Evolutionary conservation across 2,888 invertebrate species (phyloP).

Genomic region (Nephrocerus scutellatus): DNA sequence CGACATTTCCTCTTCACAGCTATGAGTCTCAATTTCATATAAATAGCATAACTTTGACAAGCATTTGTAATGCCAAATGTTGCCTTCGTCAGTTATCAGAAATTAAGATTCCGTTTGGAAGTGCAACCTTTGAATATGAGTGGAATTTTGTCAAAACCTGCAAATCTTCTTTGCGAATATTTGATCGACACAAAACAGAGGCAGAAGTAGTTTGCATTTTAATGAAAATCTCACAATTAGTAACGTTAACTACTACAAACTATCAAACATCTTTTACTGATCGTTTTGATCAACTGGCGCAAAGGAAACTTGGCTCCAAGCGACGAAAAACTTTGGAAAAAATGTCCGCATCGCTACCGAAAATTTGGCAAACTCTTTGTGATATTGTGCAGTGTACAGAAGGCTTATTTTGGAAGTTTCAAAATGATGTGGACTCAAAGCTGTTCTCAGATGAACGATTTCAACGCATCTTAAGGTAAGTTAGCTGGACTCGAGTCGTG

Average conservation of each 20-base stretch:
- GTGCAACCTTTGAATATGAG: not conserved
- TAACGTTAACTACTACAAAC: constrained; percentile 25
- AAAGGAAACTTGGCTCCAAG: constrained; percentile 30
- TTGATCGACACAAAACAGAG: constrained; percentile 32
- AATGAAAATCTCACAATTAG: constrained; percentile 26
- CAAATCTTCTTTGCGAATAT: constrained; percentile 23
- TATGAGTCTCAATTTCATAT: constrained; percentile 32
- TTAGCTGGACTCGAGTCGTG: no score
- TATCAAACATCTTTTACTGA: constrained; percentile 25
- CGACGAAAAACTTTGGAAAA: constrained; percentile 31
- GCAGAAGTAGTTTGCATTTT: constrained; percentile 29
- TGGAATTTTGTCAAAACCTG: not conserved
- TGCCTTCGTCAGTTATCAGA: no score
- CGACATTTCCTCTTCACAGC: constrained; percentile 13
- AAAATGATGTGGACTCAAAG: constrained; percentile 6
- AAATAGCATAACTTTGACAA: constrained; percentile 20
- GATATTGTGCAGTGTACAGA: constrained; percentile 12
- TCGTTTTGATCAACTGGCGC: constrained; percentile 23
- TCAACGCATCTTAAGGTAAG: constrained; percentile 20
- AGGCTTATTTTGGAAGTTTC: constrained; percentile 18
- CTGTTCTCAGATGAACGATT: not conserved
- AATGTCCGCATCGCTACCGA: constrained; percentile 23
- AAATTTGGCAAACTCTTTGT: constrained; percentile 20
- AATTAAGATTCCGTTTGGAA: not conserved
- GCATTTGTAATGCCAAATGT: constrained; percentile 1